Percentiles rank a stretch among this genome's conserved stretches.
These are phyloP conservation scores for Hylyphantes graminicola DNA, from an alignment of 1,140 invertebrate genomes.

Conservation along the genomic window DNA sequence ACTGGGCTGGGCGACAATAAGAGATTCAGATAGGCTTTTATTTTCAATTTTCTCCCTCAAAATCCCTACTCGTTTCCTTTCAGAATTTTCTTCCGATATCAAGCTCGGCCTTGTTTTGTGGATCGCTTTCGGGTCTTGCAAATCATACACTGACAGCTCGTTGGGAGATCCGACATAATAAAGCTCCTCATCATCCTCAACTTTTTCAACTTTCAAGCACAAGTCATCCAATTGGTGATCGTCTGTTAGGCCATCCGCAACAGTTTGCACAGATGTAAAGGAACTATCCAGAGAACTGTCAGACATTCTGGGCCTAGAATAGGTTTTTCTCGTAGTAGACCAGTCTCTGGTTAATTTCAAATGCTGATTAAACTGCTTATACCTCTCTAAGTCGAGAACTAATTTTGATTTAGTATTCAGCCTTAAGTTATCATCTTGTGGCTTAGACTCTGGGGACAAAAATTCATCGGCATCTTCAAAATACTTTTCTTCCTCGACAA, in stretches of 20 bases:
- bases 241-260: neutral
- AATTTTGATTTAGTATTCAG: constrained; percentile 30
- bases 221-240: too few species aligned
- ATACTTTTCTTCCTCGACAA: constrained; percentile 25
- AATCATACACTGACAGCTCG: too few species aligned
- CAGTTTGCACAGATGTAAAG: neutral
- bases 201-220: too few species aligned
- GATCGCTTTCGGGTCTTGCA: too few species aligned
- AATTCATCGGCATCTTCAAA: constrained; percentile 17
- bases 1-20: too few species aligned
- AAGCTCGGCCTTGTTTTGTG: too few species aligned
- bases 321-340: constrained; percentile 28
- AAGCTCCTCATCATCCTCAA: too few species aligned
- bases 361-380: constrained; percentile 36
- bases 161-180: too few species aligned
- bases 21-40: too few species aligned
- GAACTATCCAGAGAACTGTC: constrained; percentile 19
- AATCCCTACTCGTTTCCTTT: too few species aligned
- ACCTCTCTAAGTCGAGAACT: constrained; percentile 19
- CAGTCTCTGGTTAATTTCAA: constrained; percentile 39
- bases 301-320: constrained; percentile 18
- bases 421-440: neutral
- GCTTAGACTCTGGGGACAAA: neutral
- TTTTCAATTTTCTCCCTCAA: too few species aligned
- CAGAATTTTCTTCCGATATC: too few species aligned